Evolutionary conservation across 2,888 invertebrate genomes (phyloP), one percentile per base, ranked within the genome.

Genomic region (Labia minor): DNA sequence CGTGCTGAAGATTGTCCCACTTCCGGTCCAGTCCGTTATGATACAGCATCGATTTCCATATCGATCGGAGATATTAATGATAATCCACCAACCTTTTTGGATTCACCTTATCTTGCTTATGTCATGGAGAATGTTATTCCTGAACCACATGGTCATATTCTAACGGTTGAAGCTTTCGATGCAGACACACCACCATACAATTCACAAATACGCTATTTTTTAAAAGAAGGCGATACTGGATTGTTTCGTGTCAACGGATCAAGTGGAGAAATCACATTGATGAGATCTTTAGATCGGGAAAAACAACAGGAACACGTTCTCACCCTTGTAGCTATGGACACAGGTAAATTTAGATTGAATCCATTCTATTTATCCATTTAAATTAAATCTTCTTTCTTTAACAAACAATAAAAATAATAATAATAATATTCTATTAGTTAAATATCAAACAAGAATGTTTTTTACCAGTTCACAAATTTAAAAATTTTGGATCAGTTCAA

Each of bases 61-160:
- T 85, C 86, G 67, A 88, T 96, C 66, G 85, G 89, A 71, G 95
- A 96, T 78, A 90, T 95, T 75, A 95, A 96, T 79, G 95, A 96
- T 80, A 94, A 94, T 76, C 88, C 90, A 26, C 96, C 96, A 62
- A 88, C 91, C 62, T 96, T 96, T 79, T 80, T 92, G 72, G 91
- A 96, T 79, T 94, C 95, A n/a, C 95, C 95, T 0, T 95, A 95
- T 79, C 81, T 92, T 75, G 92, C 93, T 2, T 89, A 90, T 77
- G 93, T 95, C 68, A 92, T 94, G 88, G 96, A 97, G 80, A 92
- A 93, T 77, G 86, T 90, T 73, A 85, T 90, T 70, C 89, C 90
- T 67, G 88, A 89, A 65, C 88, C 86, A 73, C 86, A 82, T 73
- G 90, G 1, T 77, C 75, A 77, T 67, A 73, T 78, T 26, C 76